These are phyloP conservation scores for Leptodactylus fuscus DNA, from an alignment of 2,113 vertebrate species.

Conservation along the genomic window DNA sequence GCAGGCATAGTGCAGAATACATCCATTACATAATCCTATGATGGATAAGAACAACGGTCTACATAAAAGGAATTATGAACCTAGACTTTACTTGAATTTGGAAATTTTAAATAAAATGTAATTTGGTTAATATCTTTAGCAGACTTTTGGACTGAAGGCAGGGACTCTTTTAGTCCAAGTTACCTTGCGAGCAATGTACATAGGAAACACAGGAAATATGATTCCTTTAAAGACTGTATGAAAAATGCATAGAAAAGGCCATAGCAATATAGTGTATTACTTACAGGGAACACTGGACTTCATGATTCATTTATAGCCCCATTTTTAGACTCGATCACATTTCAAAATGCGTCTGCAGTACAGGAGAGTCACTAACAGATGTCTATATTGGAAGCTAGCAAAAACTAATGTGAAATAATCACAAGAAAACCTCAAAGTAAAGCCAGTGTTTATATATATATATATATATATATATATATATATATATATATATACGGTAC, in stretches of 20 bases:
- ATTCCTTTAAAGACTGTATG: neutral
- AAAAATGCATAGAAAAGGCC: neutral
- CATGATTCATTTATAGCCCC: neutral
- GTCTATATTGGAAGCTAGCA: neutral
- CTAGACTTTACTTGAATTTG: too few species aligned
- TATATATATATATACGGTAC: too few species aligned
- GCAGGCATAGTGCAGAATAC: too few species aligned
- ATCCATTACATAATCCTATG: too few species aligned
- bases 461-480: too few species aligned
- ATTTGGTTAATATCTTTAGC: neutral
- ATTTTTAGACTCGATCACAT: constrained; percentile 1
- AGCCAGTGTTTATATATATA: too few species aligned
- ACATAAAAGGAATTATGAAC: too few species aligned
- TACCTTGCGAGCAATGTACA: neutral
- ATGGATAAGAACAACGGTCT: too few species aligned
- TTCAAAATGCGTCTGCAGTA: neutral
- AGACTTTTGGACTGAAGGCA: neutral
- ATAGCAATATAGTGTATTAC: constrained; percentile 17
- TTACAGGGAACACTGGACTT: constrained; percentile 5
- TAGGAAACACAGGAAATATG: neutral
- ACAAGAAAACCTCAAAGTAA: neutral
- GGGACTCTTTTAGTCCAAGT: neutral
- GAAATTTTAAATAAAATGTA: neutral
- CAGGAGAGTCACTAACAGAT: neutral
- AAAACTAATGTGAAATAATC: neutral